phyloP scores from a whole-genome alignment of 2,113 vertebrate genomes.

The Pseudolaguvia tuberculata region DNA sequence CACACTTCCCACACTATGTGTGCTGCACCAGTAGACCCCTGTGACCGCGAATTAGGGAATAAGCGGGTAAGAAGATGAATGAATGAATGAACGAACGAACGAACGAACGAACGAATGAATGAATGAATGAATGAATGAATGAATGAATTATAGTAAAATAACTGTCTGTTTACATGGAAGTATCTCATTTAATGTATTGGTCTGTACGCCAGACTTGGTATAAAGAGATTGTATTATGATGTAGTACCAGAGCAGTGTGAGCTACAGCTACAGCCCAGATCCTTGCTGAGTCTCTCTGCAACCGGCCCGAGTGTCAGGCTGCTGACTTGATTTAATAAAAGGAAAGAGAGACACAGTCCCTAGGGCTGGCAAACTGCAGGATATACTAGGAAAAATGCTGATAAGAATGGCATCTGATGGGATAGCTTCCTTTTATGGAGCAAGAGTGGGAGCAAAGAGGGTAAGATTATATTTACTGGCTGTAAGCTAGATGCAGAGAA shows the following conservation, averaged over 20 bases:
- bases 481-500: constrained; percentile 14
- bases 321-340: constrained; percentile 43
- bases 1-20: too few relatives aligned
- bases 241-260: constrained; percentile 21
- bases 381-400: constrained; percentile 29
- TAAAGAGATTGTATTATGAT: constrained; percentile 42
- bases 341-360: constrained; percentile 29
- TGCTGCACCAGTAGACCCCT: too few relatives aligned
- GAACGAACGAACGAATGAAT: too few relatives aligned
- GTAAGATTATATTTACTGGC: constrained; percentile 26
- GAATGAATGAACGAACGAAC: too few relatives aligned
- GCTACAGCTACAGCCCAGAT: constrained; percentile 22
- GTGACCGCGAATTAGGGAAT: too few relatives aligned
- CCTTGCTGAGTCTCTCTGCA: constrained; percentile 25
- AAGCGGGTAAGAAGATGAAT: too few relatives aligned
- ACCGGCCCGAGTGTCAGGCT: constrained; percentile 29
- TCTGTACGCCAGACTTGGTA: not conserved
- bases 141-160: too few relatives aligned
- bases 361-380: constrained; percentile 9
- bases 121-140: too few relatives aligned
- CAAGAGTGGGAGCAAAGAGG: constrained; percentile 18
- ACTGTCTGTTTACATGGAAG: not conserved
- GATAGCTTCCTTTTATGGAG: constrained; percentile 14
- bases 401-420: constrained; percentile 39
- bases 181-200: not conserved